phyloP scores from a whole-genome alignment of 2,113 vertebrate species.

The Malurus elegans region DNA sequence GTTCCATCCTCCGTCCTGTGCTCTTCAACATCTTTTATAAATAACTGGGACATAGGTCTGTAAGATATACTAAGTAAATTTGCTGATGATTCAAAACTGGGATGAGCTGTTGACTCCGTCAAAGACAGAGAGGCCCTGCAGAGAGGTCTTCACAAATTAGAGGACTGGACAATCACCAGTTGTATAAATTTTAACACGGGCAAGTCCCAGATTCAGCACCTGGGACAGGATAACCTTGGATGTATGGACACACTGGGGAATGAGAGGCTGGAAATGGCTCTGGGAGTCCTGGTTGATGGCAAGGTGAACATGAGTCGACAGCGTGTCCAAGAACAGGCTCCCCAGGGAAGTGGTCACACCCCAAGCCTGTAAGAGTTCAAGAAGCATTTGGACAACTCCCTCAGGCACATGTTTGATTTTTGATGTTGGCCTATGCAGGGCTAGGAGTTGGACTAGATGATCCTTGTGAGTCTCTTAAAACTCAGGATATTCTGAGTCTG shows the following conservation, averaged over 20 bases:
- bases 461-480: background rate
- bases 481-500: background rate
- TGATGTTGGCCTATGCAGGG: background rate
- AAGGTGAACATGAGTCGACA: background rate
- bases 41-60: background rate
- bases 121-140: background rate
- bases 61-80: background rate
- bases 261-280: background rate
- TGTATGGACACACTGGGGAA: background rate
- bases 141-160: background rate
- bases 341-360: background rate
- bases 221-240: background rate
- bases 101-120: background rate
- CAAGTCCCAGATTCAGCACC: background rate
- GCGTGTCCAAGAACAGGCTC: background rate
- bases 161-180: background rate
- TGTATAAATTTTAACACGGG: background rate
- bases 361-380: background rate
- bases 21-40: background rate
- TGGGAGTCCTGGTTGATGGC: background rate
- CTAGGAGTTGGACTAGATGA: background rate
- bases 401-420: background rate
- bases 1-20: fast-evolving
- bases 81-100: background rate
- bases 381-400: background rate